A percentile compares a stretch with the other conserved stretches of the same genome.
phyloP scores from a whole-genome alignment of 2,797 vertebrate genomes.

The Carapus acus region DNA sequence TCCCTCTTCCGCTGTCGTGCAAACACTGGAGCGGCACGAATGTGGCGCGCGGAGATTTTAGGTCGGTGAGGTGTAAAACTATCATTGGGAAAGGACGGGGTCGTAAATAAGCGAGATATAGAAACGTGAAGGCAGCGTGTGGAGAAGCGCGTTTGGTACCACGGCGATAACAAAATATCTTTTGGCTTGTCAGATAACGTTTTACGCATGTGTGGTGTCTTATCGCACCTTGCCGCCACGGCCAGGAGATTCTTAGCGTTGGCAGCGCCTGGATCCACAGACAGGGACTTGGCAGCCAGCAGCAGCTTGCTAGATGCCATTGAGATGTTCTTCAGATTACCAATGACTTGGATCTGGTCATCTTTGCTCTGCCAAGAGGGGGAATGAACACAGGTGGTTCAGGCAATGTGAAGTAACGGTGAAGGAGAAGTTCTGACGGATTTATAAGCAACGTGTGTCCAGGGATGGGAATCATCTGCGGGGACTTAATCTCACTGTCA shows the following conservation, averaged over 20 bases:
- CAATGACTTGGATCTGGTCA: slow-evolving; percentile 97
- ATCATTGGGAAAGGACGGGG: slow-evolving; percentile 17
- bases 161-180: slow-evolving; percentile 4
- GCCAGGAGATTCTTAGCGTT: slow-evolving; percentile 98
- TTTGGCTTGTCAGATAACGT: neutral
- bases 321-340: slow-evolving; percentile 98
- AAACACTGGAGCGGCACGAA: slow-evolving; percentile 36
- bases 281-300: slow-evolving; percentile 95
- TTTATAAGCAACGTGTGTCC: slow-evolving; percentile 2
- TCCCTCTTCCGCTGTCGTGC: slow-evolving; percentile 41
- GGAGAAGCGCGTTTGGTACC: slow-evolving; percentile 3
- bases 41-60: slow-evolving; percentile 25
- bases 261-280: slow-evolving; percentile 95
- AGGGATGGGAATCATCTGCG: neutral
- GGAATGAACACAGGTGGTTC: slow-evolving; percentile 2
- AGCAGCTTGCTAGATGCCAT: slow-evolving; percentile 98
- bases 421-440: neutral
- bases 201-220: slow-evolving; percentile 17
- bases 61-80: neutral
- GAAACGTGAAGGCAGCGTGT: neutral
- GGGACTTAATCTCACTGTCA: slow-evolving; percentile 1
- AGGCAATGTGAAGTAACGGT: neutral
- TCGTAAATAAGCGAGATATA: too few relatives aligned
- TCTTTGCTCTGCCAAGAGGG: slow-evolving; percentile 82
- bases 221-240: slow-evolving; percentile 88